A percentile compares a stretch with the other conserved stretches of the same genome.
These are phyloP conservation scores for Phoxinus dragarum DNA, from an alignment of 2,797 vertebrate species.

Conservation along the genomic window DNA sequence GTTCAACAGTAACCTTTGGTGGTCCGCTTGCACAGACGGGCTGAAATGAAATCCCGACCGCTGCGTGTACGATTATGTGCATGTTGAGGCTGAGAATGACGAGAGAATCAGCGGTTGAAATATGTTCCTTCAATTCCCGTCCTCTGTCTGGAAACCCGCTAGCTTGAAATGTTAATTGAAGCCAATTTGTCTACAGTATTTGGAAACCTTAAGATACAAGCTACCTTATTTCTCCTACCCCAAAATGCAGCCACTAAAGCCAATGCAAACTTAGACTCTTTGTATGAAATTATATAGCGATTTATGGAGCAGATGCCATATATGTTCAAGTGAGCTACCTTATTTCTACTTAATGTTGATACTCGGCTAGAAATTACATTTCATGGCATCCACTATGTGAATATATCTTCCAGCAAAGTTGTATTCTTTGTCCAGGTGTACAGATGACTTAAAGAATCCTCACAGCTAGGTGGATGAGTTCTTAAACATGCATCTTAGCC, in stretches of 20 bases:
- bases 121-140: slow-evolving; percentile 51
- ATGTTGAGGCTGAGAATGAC: slow-evolving; percentile 53
- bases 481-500: slow-evolving; percentile 70
- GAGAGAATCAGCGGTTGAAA: slow-evolving; percentile 24
- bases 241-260: not conserved
- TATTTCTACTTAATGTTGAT: not conserved
- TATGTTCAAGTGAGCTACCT: not conserved
- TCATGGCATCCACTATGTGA: not conserved
- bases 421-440: slow-evolving; percentile 17
- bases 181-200: not conserved
- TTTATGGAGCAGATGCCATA: not conserved
- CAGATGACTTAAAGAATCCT: slow-evolving; percentile 3
- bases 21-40: slow-evolving; percentile 68
- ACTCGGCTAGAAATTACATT: not conserved
- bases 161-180: slow-evolving; percentile 44
- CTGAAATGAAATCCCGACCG: slow-evolving; percentile 61
- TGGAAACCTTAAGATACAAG: not conserved
- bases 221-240: not conserved
- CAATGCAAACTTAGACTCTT: not conserved
- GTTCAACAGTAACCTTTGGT: slow-evolving; percentile 84
- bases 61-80: slow-evolving; percentile 59
- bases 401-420: not conserved
- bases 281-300: not conserved
- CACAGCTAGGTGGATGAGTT: slow-evolving; percentile 39
- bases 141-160: slow-evolving; percentile 61